phyloP scores from a whole-genome alignment of 1,140 invertebrate genomes.

The Anastrepha obliqua region DNA sequence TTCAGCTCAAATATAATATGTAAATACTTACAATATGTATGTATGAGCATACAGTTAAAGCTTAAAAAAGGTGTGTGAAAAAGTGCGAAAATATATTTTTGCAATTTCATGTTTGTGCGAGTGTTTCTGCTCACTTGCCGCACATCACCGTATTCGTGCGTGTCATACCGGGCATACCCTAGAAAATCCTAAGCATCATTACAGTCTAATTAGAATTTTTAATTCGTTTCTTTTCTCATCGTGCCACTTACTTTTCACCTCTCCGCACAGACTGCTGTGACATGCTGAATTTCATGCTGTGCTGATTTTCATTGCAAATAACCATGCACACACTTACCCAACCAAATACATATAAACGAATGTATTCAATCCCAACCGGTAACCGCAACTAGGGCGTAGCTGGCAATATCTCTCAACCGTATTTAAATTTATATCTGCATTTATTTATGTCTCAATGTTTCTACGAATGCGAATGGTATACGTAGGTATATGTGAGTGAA shows the following conservation, averaged over 20 bases:
- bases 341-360: neutral
- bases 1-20: no score
- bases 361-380: neutral
- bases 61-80: neutral
- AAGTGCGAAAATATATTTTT: neutral
- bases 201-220: slow-evolving; percentile 40
- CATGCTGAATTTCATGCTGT: neutral
- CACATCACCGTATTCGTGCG: neutral
- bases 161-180: neutral
- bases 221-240: slow-evolving; percentile 12
- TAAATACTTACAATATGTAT: no score
- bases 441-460: no score
- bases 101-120: neutral
- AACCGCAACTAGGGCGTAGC: slow-evolving; percentile 1
- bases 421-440: slow-evolving; percentile 2
- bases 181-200: slow-evolving; percentile 44
- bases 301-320: neutral
- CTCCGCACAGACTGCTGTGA: neutral
- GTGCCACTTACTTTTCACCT: neutral
- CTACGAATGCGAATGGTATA: no score
- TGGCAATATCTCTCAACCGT: slow-evolving; percentile 21
- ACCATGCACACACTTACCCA: neutral
- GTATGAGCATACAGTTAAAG: neutral
- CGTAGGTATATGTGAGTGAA: no score
- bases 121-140: neutral